These are phyloP conservation scores for Sesamia nonagrioides DNA, from an alignment of 1,140 invertebrate genomes.

Conservation along the genomic window DNA sequence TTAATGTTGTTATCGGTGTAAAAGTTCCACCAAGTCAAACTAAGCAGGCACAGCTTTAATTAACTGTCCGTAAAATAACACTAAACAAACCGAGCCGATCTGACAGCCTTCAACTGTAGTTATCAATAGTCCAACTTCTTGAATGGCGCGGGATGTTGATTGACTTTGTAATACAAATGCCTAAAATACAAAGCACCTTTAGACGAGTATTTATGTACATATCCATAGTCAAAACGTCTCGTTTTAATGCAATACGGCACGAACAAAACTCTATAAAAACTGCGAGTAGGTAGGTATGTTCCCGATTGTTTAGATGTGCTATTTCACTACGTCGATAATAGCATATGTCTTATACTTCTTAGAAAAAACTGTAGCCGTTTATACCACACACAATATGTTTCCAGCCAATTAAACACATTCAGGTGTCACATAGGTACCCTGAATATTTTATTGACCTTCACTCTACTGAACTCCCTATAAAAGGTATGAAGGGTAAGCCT, in stretches of 20 bases:
- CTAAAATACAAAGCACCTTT: conserved; percentile 14
- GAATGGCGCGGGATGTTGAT: conserved; percentile 29
- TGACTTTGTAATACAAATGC: conserved; percentile 46
- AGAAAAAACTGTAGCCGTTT: neutral
- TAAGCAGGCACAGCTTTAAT: conserved; percentile 82
- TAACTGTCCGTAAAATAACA: conserved; percentile 81
- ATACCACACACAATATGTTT: neutral
- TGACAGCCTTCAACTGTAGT: conserved; percentile 58
- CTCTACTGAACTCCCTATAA: conserved; percentile 22
- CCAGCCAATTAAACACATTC: neutral
- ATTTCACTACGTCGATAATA: neutral
- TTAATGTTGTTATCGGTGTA: conserved; percentile 85
- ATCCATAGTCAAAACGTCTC: neutral
- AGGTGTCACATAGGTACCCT: neutral
- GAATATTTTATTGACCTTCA: neutral
- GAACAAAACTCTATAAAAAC: conserved; percentile 7
- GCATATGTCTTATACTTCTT: too few relatives aligned
- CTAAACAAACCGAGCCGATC: conserved; percentile 64
- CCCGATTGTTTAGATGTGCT: neutral
- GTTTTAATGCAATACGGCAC: neutral
- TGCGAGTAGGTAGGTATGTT: neutral
- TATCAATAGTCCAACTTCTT: conserved; percentile 40
- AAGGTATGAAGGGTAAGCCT: conserved; percentile 36
- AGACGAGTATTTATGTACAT: conserved; percentile 5
- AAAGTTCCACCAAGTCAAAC: conserved; percentile 82